phyloP scores from a whole-genome alignment of 2,888 invertebrate genomes.

The Eupithecia dodoneata region DNA sequence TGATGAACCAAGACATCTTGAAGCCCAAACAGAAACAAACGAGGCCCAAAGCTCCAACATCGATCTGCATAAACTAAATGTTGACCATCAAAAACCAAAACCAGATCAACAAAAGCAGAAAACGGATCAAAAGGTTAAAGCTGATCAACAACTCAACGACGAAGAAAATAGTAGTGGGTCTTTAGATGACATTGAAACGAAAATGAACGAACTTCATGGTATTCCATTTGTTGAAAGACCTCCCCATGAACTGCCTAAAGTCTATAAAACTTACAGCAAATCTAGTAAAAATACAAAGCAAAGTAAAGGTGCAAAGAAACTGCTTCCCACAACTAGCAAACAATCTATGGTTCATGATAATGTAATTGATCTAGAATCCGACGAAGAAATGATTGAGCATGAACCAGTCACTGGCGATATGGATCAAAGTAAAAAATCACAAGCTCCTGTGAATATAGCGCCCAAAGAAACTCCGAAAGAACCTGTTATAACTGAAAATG shows the following conservation, averaged over 20 bases:
- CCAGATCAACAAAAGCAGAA: slow-evolving; percentile 42
- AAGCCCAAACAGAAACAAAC: slow-evolving; percentile 35
- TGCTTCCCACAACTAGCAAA: slow-evolving; percentile 56
- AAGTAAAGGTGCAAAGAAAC: slow-evolving; percentile 54
- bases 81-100: slow-evolving; percentile 40
- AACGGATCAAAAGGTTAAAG: slow-evolving; percentile 41
- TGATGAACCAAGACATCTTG: slow-evolving; percentile 53
- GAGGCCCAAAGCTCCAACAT: slow-evolving; percentile 39
- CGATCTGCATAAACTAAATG: slow-evolving; percentile 42
- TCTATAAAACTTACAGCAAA: slow-evolving; percentile 54
- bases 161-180: slow-evolving; percentile 45
- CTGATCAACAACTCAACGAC: slow-evolving; percentile 41
- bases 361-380: slow-evolving; percentile 56
- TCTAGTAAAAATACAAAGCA: slow-evolving; percentile 47
- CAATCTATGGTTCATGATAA: slow-evolving; percentile 50
- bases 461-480: slow-evolving; percentile 57
- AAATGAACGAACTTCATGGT: slow-evolving; percentile 80
- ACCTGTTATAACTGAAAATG: slow-evolving; percentile 75
- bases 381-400: slow-evolving; percentile 64
- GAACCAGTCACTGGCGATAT: slow-evolving; percentile 63
- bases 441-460: slow-evolving; percentile 39
- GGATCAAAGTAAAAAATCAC: slow-evolving; percentile 47
- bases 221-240: slow-evolving; percentile 73
- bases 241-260: slow-evolving; percentile 64
- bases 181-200: slow-evolving; percentile 75